A percentile compares a stretch with the other conserved stretches of the same genome.
phyloP scores from a whole-genome alignment of 2,113 vertebrate genomes.

The Zosterops japonicus region DNA sequence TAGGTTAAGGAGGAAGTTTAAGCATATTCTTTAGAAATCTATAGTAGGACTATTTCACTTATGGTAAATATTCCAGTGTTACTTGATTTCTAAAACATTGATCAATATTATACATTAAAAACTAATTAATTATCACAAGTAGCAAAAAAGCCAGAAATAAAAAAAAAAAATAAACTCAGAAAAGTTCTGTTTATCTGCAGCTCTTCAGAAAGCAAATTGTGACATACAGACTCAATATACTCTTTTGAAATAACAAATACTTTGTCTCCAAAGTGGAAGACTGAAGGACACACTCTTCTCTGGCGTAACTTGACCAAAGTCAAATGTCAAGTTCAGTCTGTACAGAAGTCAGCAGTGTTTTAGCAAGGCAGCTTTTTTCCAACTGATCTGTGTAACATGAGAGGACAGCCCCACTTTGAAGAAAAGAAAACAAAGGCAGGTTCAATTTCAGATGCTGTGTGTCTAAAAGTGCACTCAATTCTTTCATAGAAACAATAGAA shows the following conservation, averaged over 20 bases:
- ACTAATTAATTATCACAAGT: not conserved
- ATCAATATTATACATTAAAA: not conserved
- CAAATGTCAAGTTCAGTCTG: not conserved
- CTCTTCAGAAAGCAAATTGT: not conserved
- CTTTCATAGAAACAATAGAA: not conserved
- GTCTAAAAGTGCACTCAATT: not conserved
- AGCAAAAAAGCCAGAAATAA: not conserved
- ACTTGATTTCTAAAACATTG: not conserved
- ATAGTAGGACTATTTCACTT: not conserved
- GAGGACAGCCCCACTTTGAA: not conserved
- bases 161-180: not conserved
- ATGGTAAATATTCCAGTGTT: not conserved
- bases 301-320: not conserved
- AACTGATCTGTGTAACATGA: not conserved
- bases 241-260: not conserved
- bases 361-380: not conserved
- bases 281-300: not conserved
- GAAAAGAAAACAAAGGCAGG: not conserved
- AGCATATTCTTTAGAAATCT: not conserved
- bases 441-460: not conserved
- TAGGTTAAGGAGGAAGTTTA: conserved; percentile 5
- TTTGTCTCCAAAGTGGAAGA: not conserved
- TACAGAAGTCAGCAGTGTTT: not conserved
- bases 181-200: not conserved
- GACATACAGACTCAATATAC: not conserved